Evolutionary conservation across 2,888 invertebrate genomes (phyloP).

Genomic region (Oscheius sp.): DNA sequence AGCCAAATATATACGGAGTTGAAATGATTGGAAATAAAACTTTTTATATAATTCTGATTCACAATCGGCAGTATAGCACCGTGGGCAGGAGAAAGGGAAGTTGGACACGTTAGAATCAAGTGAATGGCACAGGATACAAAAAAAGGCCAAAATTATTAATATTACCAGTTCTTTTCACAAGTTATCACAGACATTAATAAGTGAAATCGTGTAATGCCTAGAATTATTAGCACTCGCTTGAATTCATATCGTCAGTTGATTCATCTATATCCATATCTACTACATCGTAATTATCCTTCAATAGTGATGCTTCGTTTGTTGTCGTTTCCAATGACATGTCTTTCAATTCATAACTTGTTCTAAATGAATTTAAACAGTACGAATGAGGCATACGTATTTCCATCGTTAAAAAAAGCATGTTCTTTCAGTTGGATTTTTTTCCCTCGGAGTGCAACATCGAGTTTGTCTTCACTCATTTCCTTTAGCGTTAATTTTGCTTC

Average conservation of each 20-base stretch:
- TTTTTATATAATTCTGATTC: conserved; percentile 4
- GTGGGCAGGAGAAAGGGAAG: no score
- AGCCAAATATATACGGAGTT: conserved; percentile 77
- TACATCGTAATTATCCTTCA: conserved; percentile 12
- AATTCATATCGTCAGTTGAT: background rate
- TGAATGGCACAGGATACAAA: conserved; percentile 17
- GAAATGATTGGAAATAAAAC: background rate
- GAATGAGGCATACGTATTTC: background rate
- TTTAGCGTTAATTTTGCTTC: conserved; percentile 28
- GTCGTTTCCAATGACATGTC: conserved; percentile 5
- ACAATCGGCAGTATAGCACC: conserved; percentile 16
- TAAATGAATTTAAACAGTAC: background rate
- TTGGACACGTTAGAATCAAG: conserved; percentile 1
- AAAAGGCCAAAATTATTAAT: conserved; percentile 8
- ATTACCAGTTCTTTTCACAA: conserved; percentile 13
- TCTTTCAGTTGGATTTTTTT: conserved; percentile 4
- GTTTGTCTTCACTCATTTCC: background rate
- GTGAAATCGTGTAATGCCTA: no score
- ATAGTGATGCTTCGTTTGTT: no score
- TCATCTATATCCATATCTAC: conserved; percentile 15
- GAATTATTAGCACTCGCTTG: conserved; percentile 8
- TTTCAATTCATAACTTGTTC: background rate
- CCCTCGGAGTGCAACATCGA: background rate
- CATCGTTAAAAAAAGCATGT: conserved; percentile 6
- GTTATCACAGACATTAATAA: background rate